Evolutionary conservation across 2,113 vertebrate species (phyloP).

Genomic region (Gasterosteus aculeatus): DNA sequence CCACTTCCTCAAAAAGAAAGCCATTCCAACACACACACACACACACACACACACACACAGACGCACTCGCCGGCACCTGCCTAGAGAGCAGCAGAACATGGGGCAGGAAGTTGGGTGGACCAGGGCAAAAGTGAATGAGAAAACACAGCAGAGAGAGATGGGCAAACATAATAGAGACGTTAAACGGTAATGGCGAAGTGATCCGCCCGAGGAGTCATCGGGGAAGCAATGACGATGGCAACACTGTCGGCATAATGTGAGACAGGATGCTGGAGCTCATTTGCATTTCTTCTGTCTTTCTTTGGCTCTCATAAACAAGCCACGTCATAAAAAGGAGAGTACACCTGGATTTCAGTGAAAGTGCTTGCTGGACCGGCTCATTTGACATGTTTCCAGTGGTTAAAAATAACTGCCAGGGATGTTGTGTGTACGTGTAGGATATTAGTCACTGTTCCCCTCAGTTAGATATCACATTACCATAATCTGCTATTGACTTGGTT

Average conservation of each 20-base stretch:
- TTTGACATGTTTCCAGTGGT: slow-evolving; percentile 45
- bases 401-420: slow-evolving; percentile 69
- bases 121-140: slow-evolving; percentile 46
- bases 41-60: slow-evolving; percentile 1
- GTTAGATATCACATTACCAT: slow-evolving; percentile 76
- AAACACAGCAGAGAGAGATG: slow-evolving; percentile 24
- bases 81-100: slow-evolving; percentile 22
- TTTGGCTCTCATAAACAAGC: not conserved
- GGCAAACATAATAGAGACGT: slow-evolving; percentile 2
- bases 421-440: slow-evolving; percentile 59
- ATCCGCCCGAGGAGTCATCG: slow-evolving; percentile 28
- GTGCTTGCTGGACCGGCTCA: slow-evolving; percentile 18
- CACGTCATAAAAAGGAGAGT: not conserved
- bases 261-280: slow-evolving; percentile 19
- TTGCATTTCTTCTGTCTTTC: slow-evolving; percentile 29
- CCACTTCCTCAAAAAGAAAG: slow-evolving; percentile 68
- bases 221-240: slow-evolving; percentile 20
- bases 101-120: not conserved
- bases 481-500: slow-evolving; percentile 78
- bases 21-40: slow-evolving; percentile 44
- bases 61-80: slow-evolving; percentile 55
- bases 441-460: slow-evolving; percentile 71
- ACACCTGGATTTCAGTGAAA: not conserved
- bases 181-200: not conserved
- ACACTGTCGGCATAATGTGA: slow-evolving; percentile 26